Evolutionary conservation across 2,113 vertebrate genomes (phyloP).

Genomic region (Rhabdornis inornatus): DNA sequence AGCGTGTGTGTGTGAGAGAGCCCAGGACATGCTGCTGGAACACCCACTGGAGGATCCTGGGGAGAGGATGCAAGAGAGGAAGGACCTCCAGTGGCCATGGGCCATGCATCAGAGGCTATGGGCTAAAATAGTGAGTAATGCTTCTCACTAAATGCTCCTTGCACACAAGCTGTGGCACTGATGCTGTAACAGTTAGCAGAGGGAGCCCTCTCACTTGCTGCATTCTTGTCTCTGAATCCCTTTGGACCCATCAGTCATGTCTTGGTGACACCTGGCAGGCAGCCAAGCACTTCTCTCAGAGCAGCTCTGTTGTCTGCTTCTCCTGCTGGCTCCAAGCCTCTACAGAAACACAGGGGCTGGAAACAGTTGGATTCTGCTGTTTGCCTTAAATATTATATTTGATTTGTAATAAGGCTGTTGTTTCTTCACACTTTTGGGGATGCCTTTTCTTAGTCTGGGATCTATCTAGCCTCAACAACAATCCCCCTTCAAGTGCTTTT

Average conservation of each 20-base stretch:
- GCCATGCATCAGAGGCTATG: neutral
- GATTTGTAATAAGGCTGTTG: neutral
- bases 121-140: neutral
- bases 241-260: neutral
- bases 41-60: neutral
- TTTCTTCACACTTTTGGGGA: neutral
- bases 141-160: neutral
- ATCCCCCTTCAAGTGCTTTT: neutral
- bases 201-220: neutral
- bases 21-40: neutral
- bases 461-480: neutral
- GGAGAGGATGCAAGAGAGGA: neutral
- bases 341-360: neutral
- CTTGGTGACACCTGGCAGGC: neutral
- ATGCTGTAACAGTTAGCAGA: neutral
- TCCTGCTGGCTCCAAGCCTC: neutral
- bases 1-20: rapidly evolving
- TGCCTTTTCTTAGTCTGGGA: neutral
- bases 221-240: neutral
- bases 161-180: neutral
- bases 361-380: neutral
- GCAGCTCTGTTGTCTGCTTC: neutral
- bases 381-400: neutral
- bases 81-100: neutral
- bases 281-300: neutral